A percentile compares a stretch with the other conserved stretches of the same genome.
These are phyloP conservation scores for Apolygus lucorum DNA, from an alignment of 1,140 invertebrate species.

Conservation along the genomic window DNA sequence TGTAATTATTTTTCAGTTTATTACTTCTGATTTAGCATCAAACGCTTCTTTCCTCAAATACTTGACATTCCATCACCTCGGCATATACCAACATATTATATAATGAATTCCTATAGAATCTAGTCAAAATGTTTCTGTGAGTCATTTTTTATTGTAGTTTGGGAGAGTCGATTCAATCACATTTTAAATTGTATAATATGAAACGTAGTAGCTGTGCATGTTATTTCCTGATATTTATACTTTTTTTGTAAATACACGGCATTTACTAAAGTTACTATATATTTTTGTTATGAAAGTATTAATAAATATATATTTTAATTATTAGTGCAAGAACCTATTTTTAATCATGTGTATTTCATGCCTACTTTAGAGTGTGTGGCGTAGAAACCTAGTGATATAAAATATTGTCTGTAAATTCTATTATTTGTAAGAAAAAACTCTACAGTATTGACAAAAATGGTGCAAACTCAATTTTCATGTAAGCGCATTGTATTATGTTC, in stretches of 20 bases:
- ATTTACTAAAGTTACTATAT: conserved; percentile 26
- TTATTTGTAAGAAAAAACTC: conserved; percentile 11
- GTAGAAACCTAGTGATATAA: conserved; percentile 14
- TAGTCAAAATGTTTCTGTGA: too few relatives aligned
- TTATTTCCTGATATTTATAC: conserved; percentile 15
- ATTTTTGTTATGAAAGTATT: conserved; percentile 26
- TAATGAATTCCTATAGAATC: too few relatives aligned
- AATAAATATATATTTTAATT: conserved; percentile 25
- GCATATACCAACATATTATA: too few relatives aligned
- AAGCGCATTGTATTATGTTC: conserved; percentile 22
- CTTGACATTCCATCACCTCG: too few relatives aligned
- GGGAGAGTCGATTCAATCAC: not conserved
- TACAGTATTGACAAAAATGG: conserved; percentile 22
- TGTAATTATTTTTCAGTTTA: too few relatives aligned
- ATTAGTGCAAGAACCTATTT: conserved; percentile 25
- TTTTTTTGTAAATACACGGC: conserved; percentile 23
- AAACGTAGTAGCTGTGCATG: conserved; percentile 9
- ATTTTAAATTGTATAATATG: not conserved
- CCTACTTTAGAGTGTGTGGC: conserved; percentile 14
- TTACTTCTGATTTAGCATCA: too few relatives aligned
- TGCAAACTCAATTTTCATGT: not conserved
- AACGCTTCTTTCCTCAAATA: too few relatives aligned
- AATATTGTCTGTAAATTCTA: not conserved
- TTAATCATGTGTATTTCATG: conserved; percentile 11
- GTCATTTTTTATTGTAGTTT: too few relatives aligned